Evolutionary conservation across 1,140 invertebrate species (phyloP).

Genomic region (Hycleus phaleratus): DNA sequence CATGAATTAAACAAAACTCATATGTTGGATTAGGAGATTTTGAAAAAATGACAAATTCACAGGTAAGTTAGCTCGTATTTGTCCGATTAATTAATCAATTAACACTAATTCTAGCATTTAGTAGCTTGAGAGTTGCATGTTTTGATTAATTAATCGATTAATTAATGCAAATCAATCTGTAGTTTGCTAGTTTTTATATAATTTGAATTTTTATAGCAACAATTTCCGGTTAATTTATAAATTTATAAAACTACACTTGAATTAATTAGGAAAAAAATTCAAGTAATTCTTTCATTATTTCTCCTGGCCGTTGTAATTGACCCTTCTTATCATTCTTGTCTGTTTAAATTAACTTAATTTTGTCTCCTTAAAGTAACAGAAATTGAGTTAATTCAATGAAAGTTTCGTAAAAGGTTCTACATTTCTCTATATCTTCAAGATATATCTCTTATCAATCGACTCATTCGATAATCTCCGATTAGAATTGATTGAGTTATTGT

Average conservation of each 20-base stretch:
- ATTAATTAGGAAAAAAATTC: background rate
- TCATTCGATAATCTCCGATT: too few species aligned
- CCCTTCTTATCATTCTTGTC: background rate
- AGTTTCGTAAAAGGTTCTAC: background rate
- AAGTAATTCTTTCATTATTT: background rate
- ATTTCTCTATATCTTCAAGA: background rate
- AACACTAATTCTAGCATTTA: too few species aligned
- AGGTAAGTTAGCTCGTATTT: conserved; percentile 3
- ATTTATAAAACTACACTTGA: too few species aligned
- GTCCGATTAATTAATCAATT: too few species aligned
- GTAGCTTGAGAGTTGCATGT: too few species aligned
- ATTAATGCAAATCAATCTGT: too few species aligned
- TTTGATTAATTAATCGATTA: too few species aligned
- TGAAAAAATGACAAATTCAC: conserved; percentile 12
- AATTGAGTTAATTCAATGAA: background rate
- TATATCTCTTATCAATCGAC: too few species aligned
- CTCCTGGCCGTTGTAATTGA: background rate
- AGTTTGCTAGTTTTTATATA: too few species aligned
- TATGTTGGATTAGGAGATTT: background rate
- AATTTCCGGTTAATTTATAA: too few species aligned
- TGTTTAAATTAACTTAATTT: background rate
- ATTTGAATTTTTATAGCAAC: too few species aligned
- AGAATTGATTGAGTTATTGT: too few species aligned
- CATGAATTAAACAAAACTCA: background rate
- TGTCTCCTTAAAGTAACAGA: background rate